These are phyloP conservation scores for Drosophila kikkawai DNA, from an alignment of 1,140 invertebrate genomes.

Conservation along the genomic window DNA sequence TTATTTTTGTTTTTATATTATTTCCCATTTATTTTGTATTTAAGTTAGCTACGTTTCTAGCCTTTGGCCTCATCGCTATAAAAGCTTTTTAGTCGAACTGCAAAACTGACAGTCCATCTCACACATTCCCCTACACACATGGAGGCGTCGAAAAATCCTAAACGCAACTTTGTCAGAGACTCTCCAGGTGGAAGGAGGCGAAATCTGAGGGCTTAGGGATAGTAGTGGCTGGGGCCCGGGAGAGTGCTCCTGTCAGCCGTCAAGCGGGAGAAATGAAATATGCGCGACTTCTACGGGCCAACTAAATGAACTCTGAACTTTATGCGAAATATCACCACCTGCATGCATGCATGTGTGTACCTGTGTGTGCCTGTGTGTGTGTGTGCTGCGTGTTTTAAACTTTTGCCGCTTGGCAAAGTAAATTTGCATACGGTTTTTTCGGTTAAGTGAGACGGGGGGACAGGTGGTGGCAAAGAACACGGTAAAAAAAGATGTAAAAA, in stretches of 20 bases:
- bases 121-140: slow-evolving; percentile 8
- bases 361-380: background rate
- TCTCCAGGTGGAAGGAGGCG: background rate
- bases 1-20: background rate
- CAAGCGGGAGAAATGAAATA: slow-evolving; percentile 56
- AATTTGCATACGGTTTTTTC: slow-evolving; percentile 55
- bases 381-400: slow-evolving; percentile 56
- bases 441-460: slow-evolving; percentile 5
- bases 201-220: background rate
- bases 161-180: slow-evolving; percentile 51
- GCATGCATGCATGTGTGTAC: slow-evolving; percentile 19
- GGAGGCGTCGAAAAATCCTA: slow-evolving; percentile 44
- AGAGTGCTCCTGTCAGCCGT: slow-evolving; percentile 46
- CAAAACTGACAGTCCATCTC: slow-evolving; percentile 39
- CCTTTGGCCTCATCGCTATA: background rate
- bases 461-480: slow-evolving; percentile 5
- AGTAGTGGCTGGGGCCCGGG: background rate
- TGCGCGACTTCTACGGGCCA: slow-evolving; percentile 37
- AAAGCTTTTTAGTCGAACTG: slow-evolving; percentile 12
- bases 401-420: slow-evolving; percentile 45
- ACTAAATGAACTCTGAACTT: slow-evolving; percentile 62
- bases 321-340: slow-evolving; percentile 47
- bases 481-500: background rate
- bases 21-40: background rate
- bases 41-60: background rate